phyloP scores from a whole-genome alignment of 2,113 vertebrate species.

The Lepisosteus osseus region DNA sequence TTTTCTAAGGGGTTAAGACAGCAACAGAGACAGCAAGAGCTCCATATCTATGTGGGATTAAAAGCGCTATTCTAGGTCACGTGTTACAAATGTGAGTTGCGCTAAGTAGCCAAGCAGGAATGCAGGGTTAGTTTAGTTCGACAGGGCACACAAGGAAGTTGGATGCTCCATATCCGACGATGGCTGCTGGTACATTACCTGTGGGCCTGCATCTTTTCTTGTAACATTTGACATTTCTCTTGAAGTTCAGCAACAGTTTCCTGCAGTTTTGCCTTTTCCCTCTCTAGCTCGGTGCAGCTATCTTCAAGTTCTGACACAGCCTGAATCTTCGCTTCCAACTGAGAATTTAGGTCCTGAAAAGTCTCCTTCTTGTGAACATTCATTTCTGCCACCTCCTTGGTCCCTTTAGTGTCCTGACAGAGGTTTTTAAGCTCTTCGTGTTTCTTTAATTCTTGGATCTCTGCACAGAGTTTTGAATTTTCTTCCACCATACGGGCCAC shows the following conservation, averaged over 20 bases:
- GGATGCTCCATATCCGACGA: constrained; percentile 28
- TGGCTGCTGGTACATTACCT: constrained; percentile 73
- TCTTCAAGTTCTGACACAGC: constrained; percentile 35
- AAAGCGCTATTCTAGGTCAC: constrained; percentile 1
- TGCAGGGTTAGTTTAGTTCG: constrained; percentile 13
- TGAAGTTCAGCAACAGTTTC: constrained; percentile 60
- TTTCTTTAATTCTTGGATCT: constrained; percentile 38
- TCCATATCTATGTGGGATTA: neutral
- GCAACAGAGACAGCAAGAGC: constrained; percentile 6
- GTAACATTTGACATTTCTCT: constrained; percentile 63
- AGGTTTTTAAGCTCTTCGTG: constrained; percentile 15
- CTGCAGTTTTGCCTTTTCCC: constrained; percentile 55
- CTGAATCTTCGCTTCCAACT: constrained; percentile 40
- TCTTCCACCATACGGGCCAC: constrained; percentile 34
- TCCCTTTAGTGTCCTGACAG: constrained; percentile 1
- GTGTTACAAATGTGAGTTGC: neutral
- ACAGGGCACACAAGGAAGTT: constrained; percentile 7
- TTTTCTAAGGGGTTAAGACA: neutral
- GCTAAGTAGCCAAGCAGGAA: constrained; percentile 33
- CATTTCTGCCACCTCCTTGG: neutral
- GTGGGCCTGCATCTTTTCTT: constrained; percentile 67
- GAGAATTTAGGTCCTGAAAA: constrained; percentile 36
- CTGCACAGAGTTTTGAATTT: constrained; percentile 32
- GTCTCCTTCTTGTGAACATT: constrained; percentile 26
- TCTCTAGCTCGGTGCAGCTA: constrained; percentile 37